phyloP scores from a whole-genome alignment of 1,140 invertebrate genomes.

The Gonioctena quinquepunctata region DNA sequence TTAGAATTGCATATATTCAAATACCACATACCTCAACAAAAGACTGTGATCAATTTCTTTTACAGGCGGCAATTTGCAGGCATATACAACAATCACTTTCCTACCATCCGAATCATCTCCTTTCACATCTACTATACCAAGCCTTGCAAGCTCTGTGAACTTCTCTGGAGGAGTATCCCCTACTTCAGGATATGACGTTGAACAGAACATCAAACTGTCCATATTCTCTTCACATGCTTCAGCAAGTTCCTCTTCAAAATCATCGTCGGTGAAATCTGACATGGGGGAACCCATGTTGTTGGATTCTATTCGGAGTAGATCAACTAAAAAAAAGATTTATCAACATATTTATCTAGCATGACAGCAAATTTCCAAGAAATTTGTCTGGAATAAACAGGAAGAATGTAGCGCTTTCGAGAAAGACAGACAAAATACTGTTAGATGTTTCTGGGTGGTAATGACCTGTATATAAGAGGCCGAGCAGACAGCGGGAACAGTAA shows the following conservation, averaged over 20 bases:
- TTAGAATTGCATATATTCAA: no score
- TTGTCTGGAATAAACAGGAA: no score
- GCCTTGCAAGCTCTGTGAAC: slow-evolving; percentile 77
- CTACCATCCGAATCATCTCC: slow-evolving; percentile 89
- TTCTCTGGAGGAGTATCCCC: slow-evolving; percentile 67
- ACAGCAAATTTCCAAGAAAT: no score
- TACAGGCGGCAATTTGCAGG: slow-evolving; percentile 88
- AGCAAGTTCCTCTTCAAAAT: slow-evolving; percentile 88
- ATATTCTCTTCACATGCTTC: slow-evolving; percentile 48
- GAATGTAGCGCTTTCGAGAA: no score
- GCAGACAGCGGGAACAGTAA: no score
- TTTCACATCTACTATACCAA: slow-evolving; percentile 87
- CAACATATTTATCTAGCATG: no score
- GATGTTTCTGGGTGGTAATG: no score
- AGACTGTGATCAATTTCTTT: slow-evolving; percentile 81
- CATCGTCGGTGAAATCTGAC: slow-evolving; percentile 72
- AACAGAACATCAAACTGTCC: slow-evolving; percentile 45
- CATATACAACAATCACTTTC: slow-evolving; percentile 94
- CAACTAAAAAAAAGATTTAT: slow-evolving; percentile 45
- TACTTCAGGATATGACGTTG: slow-evolving; percentile 54
- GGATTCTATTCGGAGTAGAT: slow-evolving; percentile 50
- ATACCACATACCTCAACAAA: slow-evolving; percentile 79
- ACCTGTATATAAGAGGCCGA: no score
- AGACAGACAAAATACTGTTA: no score
- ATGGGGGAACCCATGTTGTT: slow-evolving; percentile 51